Base-by-base conservation (phyloP, 2,888 invertebrate genomes). In the Anoncus sp. region DNA sequence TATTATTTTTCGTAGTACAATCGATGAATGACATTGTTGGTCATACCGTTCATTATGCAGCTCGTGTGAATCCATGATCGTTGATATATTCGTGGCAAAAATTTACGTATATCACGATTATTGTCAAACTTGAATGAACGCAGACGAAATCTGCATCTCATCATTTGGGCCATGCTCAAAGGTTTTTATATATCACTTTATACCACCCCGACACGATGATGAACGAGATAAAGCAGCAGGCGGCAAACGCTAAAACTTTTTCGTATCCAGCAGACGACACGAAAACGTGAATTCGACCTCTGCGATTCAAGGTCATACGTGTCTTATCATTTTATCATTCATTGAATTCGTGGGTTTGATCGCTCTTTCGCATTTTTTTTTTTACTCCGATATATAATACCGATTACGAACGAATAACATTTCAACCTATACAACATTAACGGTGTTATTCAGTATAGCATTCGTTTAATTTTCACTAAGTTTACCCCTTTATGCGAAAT, bases 11-110 rank as follows among this genome's bases (percentile, higher is more conserved):
- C 2, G 14, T 22, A 4, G 6, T 27, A 40, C 20, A 31, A 35
- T 65, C 65, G 18, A 20, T 51, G 49, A 22, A 71, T 77, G 49
- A 67, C 53, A 31, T 79, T 75, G 75, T 86, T 84, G n/a, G n/a
- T n/a, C n/a, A n/a, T 76, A 90, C 91, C 89, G 63, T 90, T 87
- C 80, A 90, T 83, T 10, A 89, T 74, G 83, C 86, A 85, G 72
- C 89, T 90, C 14, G 89, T 88, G 77, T 90, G 90, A 60, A 90
- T 88, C 80, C 90, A 90, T 87, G 86, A 81, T 84, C 90, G 85
- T 27, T 87, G 88, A 82, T 86, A 85, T 81, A 85, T 88, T 38
- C 81, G 90, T 87, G 49, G 87, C 65, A n/a, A 81, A 79, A 55
- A 83, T 63, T 3, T n/a, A n/a, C 85, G 85, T 22, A 87, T 85